phyloP scores from a whole-genome alignment of 1,140 invertebrate species.

The Oscheius sp. region DNA sequence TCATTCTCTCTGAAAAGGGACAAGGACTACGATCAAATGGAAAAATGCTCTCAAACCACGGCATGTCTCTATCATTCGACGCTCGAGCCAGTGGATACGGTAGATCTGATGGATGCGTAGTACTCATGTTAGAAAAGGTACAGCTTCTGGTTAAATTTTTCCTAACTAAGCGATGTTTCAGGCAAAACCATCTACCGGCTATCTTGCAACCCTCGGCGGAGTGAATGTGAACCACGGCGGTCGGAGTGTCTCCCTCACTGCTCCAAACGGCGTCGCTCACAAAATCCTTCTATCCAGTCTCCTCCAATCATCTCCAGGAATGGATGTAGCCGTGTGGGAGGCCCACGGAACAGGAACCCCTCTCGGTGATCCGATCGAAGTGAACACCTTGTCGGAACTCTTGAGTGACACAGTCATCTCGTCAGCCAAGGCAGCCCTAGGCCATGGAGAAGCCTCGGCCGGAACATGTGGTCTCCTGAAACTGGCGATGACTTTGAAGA shows the following conservation, averaged over 20 bases:
- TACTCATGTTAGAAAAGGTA: conserved; percentile 30
- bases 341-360: conserved; percentile 53
- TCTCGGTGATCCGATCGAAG: conserved; percentile 54
- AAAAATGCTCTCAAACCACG: conserved; percentile 82
- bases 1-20: conserved; percentile 78
- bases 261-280: conserved; percentile 49
- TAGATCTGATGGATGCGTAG: conserved; percentile 50
- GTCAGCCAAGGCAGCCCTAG: conserved; percentile 48
- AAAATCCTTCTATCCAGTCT: conserved; percentile 26
- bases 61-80: conserved; percentile 88
- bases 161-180: not conserved
- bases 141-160: not conserved
- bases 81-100: conserved; percentile 66
- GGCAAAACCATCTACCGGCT: conserved; percentile 27
- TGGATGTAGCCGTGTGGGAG: conserved; percentile 44
- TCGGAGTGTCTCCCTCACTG: conserved; percentile 45
- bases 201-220: conserved; percentile 40
- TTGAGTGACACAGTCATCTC: conserved; percentile 32
- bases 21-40: conserved; percentile 84
- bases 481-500: conserved; percentile 26
- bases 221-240: conserved; percentile 53
- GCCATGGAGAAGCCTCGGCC: conserved; percentile 53
- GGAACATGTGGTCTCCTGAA: conserved; percentile 52
- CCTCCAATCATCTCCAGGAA: conserved; percentile 8
- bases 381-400: conserved; percentile 43